Conservation (phyloP, 2,113 vertebrate genomes). For the Mobula birostris region DNA sequence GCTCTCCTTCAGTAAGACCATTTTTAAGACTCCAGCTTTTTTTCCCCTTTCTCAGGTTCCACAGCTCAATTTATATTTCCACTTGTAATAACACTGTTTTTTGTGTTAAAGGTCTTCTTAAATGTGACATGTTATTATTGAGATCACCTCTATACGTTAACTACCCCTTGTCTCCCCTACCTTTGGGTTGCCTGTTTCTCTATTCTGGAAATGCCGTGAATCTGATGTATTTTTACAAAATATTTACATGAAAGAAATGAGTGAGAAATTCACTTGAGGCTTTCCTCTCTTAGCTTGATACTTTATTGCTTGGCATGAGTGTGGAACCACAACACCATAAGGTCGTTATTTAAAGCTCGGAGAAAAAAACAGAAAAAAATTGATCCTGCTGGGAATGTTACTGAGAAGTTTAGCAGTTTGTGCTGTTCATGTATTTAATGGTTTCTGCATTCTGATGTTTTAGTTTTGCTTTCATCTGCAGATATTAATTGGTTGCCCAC, state of each 20-base stretch:
- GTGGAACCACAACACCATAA: not conserved
- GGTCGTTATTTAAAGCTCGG: not conserved
- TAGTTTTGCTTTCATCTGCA: no score
- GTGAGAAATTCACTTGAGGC: not conserved
- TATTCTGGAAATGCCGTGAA: not conserved
- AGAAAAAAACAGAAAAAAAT: not conserved
- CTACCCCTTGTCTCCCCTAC: not conserved
- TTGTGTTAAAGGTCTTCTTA: not conserved
- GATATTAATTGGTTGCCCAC: not conserved
- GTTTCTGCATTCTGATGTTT: not conserved
- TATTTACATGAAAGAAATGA: no score
- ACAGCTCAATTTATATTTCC: no score
- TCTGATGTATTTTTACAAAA: not conserved
- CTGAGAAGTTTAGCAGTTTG: not conserved
- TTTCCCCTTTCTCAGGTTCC: not conserved
- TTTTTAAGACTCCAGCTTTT: not conserved
- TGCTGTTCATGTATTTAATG: not conserved
- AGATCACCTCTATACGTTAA: not conserved
- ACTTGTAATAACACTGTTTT: not conserved
- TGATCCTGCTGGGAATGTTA: constrained; percentile 7
- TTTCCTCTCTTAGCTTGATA: not conserved
- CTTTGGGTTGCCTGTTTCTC: not conserved
- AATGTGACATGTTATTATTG: not conserved
- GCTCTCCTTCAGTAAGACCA: not conserved
- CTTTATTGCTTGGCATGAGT: not conserved